Evolutionary conservation across 2,113 vertebrate species (phyloP).

Genomic region (Craseonycteris thonglongyai): DNA sequence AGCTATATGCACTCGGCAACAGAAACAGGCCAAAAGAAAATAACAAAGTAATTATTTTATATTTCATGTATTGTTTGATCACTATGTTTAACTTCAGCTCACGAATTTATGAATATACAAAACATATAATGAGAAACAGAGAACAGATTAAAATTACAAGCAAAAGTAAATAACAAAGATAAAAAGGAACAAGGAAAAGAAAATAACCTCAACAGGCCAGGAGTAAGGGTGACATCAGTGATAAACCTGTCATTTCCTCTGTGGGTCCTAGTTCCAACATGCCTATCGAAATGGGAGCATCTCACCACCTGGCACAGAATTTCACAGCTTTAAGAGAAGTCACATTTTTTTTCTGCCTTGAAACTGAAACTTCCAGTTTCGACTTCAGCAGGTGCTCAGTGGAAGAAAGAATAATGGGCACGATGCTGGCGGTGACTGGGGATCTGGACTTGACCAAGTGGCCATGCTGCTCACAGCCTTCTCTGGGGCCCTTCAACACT

Average conservation of each 20-base stretch:
- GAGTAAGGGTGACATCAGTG: rapidly evolving
- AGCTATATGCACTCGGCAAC: not conserved
- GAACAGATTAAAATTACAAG: not conserved
- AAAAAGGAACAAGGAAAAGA: not conserved
- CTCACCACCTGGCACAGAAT: not conserved
- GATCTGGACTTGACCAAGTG: not conserved
- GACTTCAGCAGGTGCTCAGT: not conserved
- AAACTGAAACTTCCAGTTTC: constrained; percentile 1
- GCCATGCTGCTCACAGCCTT: not conserved
- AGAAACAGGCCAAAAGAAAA: not conserved
- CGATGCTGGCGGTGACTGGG: not conserved
- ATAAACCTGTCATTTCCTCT: not conserved
- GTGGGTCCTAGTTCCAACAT: not conserved
- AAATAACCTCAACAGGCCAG: too few species aligned
- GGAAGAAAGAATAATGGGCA: not conserved
- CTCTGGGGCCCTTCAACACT: rapidly evolving
- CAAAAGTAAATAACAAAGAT: not conserved
- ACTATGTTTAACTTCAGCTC: not conserved
- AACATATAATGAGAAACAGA: not conserved
- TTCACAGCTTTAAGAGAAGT: not conserved
- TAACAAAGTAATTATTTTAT: not conserved
- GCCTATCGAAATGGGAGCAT: not conserved
- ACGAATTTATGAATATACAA: not conserved
- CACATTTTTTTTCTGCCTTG: not conserved
- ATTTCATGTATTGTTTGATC: not conserved